Evolutionary conservation across 2,113 vertebrate genomes (phyloP).

Genomic region (Esox niger): DNA sequence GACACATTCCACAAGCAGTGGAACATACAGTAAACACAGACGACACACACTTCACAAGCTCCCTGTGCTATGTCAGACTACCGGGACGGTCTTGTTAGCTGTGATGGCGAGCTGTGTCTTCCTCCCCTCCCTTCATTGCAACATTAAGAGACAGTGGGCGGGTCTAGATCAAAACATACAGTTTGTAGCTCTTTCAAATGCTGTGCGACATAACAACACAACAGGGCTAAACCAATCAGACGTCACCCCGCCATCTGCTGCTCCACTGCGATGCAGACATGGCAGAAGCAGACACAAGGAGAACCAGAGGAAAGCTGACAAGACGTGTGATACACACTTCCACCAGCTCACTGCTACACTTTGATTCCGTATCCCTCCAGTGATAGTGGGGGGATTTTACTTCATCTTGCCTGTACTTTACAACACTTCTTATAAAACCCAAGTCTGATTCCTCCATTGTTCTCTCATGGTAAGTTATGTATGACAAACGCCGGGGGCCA

Average conservation of each 20-base stretch:
- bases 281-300: conserved; percentile 65
- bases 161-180: conserved; percentile 14
- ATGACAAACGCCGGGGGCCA: conserved; percentile 82
- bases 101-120: conserved; percentile 27
- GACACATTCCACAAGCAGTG: conserved; percentile 19
- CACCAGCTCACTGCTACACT: conserved; percentile 71
- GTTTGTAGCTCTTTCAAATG: conserved; percentile 36
- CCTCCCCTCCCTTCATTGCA: conserved; percentile 18
- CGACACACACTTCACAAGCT: conserved; percentile 13
- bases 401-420: conserved; percentile 76
- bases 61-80: conserved; percentile 21
- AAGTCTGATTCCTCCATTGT: conserved; percentile 81
- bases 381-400: conserved; percentile 79
- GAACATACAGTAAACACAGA: conserved; percentile 14
- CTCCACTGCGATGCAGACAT: conserved; percentile 53
- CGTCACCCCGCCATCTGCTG: conserved; percentile 1
- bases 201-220: conserved; percentile 4
- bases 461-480: conserved; percentile 80
- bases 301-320: conserved; percentile 78
- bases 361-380: conserved; percentile 84
- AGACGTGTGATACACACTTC: conserved; percentile 73
- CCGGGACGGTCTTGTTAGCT: conserved; percentile 18
- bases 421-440: conserved; percentile 69
- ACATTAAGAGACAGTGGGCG: conserved; percentile 9
- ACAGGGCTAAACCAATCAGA: conserved; percentile 28